These are phyloP conservation scores for Centropristis striata DNA, from an alignment of 2,113 vertebrate species.

Conservation along the genomic window DNA sequence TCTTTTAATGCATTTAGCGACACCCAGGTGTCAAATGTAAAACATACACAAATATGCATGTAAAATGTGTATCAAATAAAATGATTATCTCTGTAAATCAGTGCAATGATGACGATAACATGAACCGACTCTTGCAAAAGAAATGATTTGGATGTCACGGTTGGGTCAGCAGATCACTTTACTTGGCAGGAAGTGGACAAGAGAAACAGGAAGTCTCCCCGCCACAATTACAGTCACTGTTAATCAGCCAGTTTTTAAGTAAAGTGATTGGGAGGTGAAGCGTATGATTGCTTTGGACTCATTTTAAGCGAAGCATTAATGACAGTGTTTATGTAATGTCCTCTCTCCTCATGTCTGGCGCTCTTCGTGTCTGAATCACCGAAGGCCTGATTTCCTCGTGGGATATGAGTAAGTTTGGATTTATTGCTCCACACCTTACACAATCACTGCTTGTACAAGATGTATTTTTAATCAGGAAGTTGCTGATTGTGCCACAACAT, in stretches of 20 bases:
- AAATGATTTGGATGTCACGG: background rate
- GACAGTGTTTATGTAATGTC: conserved; percentile 20
- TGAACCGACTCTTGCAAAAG: background rate
- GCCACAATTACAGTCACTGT: background rate
- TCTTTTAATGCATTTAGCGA: too few species aligned
- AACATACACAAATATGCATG: too few species aligned
- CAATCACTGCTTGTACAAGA: background rate
- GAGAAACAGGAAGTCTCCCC: background rate
- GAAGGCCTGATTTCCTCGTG: background rate
- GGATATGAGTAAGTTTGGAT: background rate
- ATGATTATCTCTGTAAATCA: background rate
- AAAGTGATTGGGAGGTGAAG: conserved; percentile 19
- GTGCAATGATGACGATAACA: background rate
- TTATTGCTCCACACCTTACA: conserved; percentile 7
- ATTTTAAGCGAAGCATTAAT: conserved; percentile 11
- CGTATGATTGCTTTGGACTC: conserved; percentile 9
- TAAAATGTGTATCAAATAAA: background rate
- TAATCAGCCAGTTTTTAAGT: conserved; percentile 24
- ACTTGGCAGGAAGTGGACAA: conserved; percentile 10
- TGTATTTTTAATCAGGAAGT: background rate
- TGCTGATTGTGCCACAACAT: background rate
- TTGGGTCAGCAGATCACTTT: background rate
- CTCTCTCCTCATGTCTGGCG: background rate
- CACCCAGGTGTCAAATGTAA: too few species aligned
- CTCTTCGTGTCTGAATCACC: background rate